Conservation (phyloP, 1,140 invertebrate species). For the Halesus radiatus region DNA sequence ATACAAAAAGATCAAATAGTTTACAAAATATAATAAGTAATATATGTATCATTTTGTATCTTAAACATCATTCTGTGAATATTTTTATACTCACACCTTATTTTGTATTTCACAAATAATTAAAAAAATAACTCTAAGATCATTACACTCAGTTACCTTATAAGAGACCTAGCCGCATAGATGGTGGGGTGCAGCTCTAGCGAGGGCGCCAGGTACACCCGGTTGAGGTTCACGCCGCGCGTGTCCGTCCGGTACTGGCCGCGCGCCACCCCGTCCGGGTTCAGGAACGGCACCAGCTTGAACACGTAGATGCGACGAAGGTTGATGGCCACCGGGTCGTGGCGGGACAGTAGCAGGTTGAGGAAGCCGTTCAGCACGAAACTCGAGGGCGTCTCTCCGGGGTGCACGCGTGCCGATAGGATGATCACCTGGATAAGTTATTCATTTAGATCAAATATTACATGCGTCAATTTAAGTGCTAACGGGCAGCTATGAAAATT, state of each 20-base stretch:
- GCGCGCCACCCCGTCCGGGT: conserved; percentile 92
- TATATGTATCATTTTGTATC: too few species aligned
- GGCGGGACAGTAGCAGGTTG: conserved; percentile 81
- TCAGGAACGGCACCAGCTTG: conserved; percentile 93
- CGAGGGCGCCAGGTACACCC: conserved; percentile 86
- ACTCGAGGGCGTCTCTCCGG: conserved; percentile 93
- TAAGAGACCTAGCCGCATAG: conserved; percentile 83
- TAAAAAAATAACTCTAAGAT: too few species aligned
- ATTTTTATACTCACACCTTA: too few species aligned
- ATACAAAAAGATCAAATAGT: too few species aligned
- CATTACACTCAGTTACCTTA: conserved; percentile 74
- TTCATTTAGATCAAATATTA: too few species aligned
- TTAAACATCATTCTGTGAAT: too few species aligned
- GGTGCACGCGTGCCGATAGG: conserved; percentile 92
- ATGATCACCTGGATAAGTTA: conserved; percentile 77
- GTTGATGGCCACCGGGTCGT: conserved; percentile 80
- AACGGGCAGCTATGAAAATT: too few species aligned
- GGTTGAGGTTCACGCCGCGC: conserved; percentile 90
- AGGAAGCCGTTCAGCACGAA: conserved; percentile 95
- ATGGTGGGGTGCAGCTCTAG: conserved; percentile 85
- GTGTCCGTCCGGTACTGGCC: conserved; percentile 94
- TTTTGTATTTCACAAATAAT: too few species aligned
- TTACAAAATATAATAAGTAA: too few species aligned
- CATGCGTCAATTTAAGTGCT: too few species aligned
- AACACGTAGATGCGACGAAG: conserved; percentile 88